Evolutionary conservation across 2,113 vertebrate species (phyloP).

Genomic region (Hypomesus transpacificus): DNA sequence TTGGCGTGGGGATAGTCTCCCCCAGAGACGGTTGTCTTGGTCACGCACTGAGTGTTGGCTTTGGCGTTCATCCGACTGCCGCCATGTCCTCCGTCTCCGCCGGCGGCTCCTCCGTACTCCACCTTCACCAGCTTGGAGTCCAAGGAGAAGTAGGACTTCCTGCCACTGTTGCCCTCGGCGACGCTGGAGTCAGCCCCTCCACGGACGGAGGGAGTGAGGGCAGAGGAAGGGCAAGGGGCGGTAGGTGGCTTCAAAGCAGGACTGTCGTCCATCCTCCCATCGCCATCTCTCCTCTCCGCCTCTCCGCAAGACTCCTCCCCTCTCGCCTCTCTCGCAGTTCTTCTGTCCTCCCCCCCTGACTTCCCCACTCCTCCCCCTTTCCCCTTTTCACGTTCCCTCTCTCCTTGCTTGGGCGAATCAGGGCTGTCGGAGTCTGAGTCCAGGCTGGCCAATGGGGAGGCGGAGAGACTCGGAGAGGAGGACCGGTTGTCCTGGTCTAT

Average conservation of each 20-base stretch:
- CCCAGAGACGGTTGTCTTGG: conserved; percentile 63
- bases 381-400: conserved; percentile 61
- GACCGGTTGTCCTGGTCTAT: conserved; percentile 99
- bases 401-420: conserved; percentile 74
- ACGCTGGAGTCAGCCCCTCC: conserved; percentile 56
- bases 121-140: conserved; percentile 74
- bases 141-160: conserved; percentile 72
- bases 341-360: conserved; percentile 62
- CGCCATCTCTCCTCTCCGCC: conserved; percentile 66
- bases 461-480: conserved; percentile 89
- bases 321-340: conserved; percentile 55
- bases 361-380: conserved; percentile 64
- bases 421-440: conserved; percentile 93
- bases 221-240: conserved; percentile 63
- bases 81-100: conserved; percentile 51
- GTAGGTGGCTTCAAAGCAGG: conserved; percentile 74
- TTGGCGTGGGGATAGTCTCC: conserved; percentile 69
- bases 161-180: conserved; percentile 64
- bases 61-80: conserved; percentile 68
- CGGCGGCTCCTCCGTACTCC: conserved; percentile 57
- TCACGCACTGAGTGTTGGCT: conserved; percentile 64
- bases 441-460: conserved; percentile 90
- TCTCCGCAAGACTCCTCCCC: conserved; percentile 62
- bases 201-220: conserved; percentile 62
- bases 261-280: conserved; percentile 67